Base-by-base conservation (phyloP, 2,113 vertebrate species). In the Meles meles region DNA sequence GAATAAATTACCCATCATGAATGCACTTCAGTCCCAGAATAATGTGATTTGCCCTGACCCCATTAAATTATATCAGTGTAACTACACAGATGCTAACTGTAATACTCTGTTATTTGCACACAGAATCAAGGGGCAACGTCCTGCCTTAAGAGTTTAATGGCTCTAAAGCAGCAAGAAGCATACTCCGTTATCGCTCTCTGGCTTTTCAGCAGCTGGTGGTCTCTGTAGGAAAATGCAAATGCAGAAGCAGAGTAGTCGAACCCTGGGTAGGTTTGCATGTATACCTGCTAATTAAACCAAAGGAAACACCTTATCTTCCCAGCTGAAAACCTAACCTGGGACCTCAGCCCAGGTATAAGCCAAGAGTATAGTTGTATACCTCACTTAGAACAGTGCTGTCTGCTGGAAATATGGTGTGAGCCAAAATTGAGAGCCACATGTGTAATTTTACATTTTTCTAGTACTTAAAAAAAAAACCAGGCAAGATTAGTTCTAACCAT, bases 201-300 rank as follows among this genome's bases (percentile, higher is more conserved):
- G 72, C 74, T 96, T 55, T 91, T 91, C 95, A 98, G 96, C 95
- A 97, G 94, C 94, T 97, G 95, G 97, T 96, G 91, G 96, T 89
- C 97, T 97, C 94, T 85, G 93, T 37, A 86, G 88, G 94, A 97
- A 97, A 97, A 96, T 94, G 91, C 84, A 95, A 95, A 97, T 93
- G 23, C 37, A 82, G 86, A 94, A 57, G 67, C 29, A 71, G 61
- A 88, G 47, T 83, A 88, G 71, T 39, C 87, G 76, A 97, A 88
- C 52, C 29, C 87, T 49, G 61, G 55, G 29, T 93, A 44, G 9
- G 11, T 61, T 96, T 97, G 83, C 94, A 94, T 96, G 90, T 92
- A 61, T 76, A 97, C 72, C 79, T 96, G 88, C 96, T 97, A 96
- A 98, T 98, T 97, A 95, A 97, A 91, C 84, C 88, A 91, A 79